phyloP scores from a whole-genome alignment of 2,888 invertebrate genomes.

The Bellardia pandia region DNA sequence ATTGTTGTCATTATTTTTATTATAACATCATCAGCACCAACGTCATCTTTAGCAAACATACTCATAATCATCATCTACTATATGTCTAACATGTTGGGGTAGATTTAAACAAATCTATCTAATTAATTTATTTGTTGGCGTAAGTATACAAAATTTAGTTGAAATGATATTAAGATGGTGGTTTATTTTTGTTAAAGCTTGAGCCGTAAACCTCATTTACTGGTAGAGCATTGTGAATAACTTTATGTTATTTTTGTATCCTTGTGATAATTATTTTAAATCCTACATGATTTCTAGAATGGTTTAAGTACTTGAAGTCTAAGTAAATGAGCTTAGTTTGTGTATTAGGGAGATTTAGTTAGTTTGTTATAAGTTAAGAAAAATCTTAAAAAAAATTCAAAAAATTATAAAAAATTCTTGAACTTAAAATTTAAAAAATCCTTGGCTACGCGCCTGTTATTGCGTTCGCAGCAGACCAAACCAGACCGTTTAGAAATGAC shows the following conservation, averaged over 20 bases:
- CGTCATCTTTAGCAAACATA: neutral
- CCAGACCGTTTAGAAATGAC: too few relatives aligned
- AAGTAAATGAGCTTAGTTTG: neutral
- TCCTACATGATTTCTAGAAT: neutral
- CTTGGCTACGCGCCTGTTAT: too few relatives aligned
- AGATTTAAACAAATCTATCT: slow-evolving; percentile 70
- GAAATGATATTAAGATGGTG: neutral
- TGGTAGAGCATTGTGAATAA: neutral
- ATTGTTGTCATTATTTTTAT: slow-evolving; percentile 60
- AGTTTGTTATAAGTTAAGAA: neutral
- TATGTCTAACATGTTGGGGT: neutral
- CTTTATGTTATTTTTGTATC: neutral
- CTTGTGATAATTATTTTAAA: slow-evolving; percentile 47
- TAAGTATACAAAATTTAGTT: slow-evolving; percentile 26
- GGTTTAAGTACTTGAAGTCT: neutral
- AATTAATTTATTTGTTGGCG: slow-evolving; percentile 74
- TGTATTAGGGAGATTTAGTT: neutral
- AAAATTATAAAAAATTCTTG: too few relatives aligned
- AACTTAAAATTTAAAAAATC: too few relatives aligned
- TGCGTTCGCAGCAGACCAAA: too few relatives aligned
- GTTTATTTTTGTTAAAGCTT: neutral
- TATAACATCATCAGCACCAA: slow-evolving; percentile 30
- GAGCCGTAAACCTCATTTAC: neutral
- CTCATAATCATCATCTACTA: neutral
- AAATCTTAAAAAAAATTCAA: neutral